These are phyloP conservation scores for Gila robusta DNA, from an alignment of 2,797 vertebrate genomes.

Conservation along the genomic window DNA sequence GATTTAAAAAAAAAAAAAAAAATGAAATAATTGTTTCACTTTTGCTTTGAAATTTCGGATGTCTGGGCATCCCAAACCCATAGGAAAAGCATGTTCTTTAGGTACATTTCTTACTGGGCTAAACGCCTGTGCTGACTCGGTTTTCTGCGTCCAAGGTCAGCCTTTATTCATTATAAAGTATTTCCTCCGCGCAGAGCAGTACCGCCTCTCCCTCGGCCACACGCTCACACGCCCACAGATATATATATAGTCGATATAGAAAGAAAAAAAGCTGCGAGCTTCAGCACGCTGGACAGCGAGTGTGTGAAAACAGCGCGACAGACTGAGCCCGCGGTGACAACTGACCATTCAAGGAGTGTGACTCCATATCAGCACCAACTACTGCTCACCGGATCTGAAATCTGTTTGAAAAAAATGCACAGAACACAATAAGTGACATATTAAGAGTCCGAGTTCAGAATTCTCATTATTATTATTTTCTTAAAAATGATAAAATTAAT, in stretches of 20 bases:
- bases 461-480: neutral
- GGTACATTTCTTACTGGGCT: neutral
- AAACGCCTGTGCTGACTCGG: neutral
- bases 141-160: neutral
- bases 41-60: neutral
- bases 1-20: neutral
- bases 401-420: neutral
- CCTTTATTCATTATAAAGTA: neutral
- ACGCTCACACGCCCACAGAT: constrained; percentile 3
- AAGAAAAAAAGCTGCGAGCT: constrained; percentile 27
- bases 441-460: neutral
- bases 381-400: neutral
- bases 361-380: neutral
- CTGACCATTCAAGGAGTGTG: neutral
- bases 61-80: neutral
- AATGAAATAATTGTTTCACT: neutral
- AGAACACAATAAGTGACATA: neutral
- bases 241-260: constrained; percentile 13
- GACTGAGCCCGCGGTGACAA: neutral
- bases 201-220: neutral
- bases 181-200: neutral
- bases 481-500: neutral
- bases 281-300: constrained; percentile 81
- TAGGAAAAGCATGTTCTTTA: neutral
- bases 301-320: constrained; percentile 8